A percentile compares a stretch with the other conserved stretches of the same genome.
These are phyloP conservation scores for Laothoe populi DNA, from an alignment of 2,888 invertebrate genomes.

Conservation along the genomic window DNA sequence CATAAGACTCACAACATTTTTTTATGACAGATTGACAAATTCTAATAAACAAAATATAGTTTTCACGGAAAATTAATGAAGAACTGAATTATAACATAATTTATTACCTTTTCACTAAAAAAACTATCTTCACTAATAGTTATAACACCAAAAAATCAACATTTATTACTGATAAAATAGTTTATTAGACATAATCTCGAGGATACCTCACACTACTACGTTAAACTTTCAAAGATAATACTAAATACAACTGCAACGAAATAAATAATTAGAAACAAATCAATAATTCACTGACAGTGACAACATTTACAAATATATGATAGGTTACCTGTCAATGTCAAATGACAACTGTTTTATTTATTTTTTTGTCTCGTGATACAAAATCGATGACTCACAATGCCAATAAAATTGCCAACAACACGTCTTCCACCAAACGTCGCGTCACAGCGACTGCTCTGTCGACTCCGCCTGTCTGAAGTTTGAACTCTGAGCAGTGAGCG, in stretches of 20 bases:
- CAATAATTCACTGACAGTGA: conserved; percentile 52
- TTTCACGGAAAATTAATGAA: not conserved
- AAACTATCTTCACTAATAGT: conserved; percentile 35
- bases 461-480: too few species aligned
- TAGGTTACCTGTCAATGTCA: conserved; percentile 75
- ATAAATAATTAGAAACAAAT: conserved; percentile 47
- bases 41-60: not conserved
- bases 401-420: conserved; percentile 45
- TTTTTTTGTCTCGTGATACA: conserved; percentile 39
- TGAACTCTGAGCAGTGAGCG: too few species aligned
- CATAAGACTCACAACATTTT: not conserved
- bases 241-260: conserved; percentile 24
- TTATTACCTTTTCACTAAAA: conserved; percentile 36
- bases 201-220: conserved; percentile 43
- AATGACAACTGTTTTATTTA: conserved; percentile 49
- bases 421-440: conserved; percentile 53
- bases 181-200: conserved; percentile 53
- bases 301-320: conserved; percentile 15
- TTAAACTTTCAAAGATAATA: conserved; percentile 36
- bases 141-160: conserved; percentile 40
- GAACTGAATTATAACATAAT: not conserved
- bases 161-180: conserved; percentile 42
- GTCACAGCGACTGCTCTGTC: conserved; percentile 52
- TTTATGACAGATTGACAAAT: not conserved
- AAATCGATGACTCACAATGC: conserved; percentile 37